Percentiles rank a stretch among this genome's conserved stretches.
Evolutionary conservation across 2,888 invertebrate species (phyloP).

Genomic region (Meganola albula): DNA sequence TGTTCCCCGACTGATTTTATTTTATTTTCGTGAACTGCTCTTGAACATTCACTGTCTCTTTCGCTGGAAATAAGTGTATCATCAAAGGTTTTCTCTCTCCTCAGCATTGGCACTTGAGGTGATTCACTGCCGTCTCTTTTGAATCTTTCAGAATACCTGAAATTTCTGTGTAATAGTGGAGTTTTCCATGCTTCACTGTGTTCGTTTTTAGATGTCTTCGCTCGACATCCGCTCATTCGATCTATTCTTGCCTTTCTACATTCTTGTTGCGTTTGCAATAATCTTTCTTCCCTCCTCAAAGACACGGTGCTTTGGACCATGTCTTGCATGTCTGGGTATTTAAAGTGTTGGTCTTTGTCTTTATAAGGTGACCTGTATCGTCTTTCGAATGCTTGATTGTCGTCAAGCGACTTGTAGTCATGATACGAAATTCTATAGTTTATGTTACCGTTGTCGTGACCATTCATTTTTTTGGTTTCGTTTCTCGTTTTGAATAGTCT

Average conservation of each 20-base stretch:
- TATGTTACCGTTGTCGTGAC: constrained; percentile 55
- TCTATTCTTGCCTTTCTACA: constrained; percentile 68
- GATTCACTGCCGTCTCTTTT: constrained; percentile 56
- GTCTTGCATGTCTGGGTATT: constrained; percentile 60
- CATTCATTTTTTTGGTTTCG: constrained; percentile 80
- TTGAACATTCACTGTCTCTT: constrained; percentile 53
- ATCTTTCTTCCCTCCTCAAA: constrained; percentile 65
- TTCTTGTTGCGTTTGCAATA: constrained; percentile 71
- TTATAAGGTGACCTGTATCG: constrained; percentile 65
- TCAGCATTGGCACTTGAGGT: constrained; percentile 52
- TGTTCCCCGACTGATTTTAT: constrained; percentile 56
- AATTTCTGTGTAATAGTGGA: constrained; percentile 63
- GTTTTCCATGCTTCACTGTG: constrained; percentile 68
- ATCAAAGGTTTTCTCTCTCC: constrained; percentile 74
- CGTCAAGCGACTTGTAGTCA: constrained; percentile 61
- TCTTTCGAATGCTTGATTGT: constrained; percentile 60
- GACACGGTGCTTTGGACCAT: constrained; percentile 64
- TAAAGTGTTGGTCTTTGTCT: constrained; percentile 64
- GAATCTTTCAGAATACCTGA: constrained; percentile 71
- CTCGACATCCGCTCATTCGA: constrained; percentile 67
- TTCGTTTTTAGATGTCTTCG: constrained; percentile 67
- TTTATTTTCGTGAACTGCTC: constrained; percentile 49
- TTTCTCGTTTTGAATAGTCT: constrained; percentile 86
- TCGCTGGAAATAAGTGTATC: constrained; percentile 57
- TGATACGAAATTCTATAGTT: constrained; percentile 50